phyloP scores from a whole-genome alignment of 1,140 invertebrate genomes.

The Agrilus planipennis region DNA sequence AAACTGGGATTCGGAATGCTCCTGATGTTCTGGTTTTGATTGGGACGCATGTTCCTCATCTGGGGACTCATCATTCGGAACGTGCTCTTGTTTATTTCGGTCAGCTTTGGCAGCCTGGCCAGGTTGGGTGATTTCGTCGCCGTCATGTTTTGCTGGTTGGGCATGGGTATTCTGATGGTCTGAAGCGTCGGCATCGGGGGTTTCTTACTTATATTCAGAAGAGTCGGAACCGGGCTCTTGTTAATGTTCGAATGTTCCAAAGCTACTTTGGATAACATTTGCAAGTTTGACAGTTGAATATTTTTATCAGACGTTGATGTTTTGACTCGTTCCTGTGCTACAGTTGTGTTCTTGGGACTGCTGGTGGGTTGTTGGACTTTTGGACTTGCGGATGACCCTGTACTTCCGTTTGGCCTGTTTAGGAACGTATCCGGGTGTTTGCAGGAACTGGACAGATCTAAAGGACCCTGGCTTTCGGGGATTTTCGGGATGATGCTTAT shows the following conservation, averaged over 20 bases:
- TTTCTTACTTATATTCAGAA: conserved; percentile 12
- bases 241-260: conserved; percentile 23
- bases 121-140: conserved; percentile 13
- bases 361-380: not conserved
- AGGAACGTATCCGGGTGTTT: conserved; percentile 16
- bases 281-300: conserved; percentile 24
- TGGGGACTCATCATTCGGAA: conserved; percentile 23
- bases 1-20: conserved; percentile 33
- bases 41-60: conserved; percentile 23
- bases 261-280: conserved; percentile 32
- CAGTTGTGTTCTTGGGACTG: not conserved
- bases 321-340: not conserved
- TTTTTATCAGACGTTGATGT: conserved; percentile 9
- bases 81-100: conserved; percentile 26
- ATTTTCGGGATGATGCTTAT: conserved; percentile 30
- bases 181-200: conserved; percentile 25
- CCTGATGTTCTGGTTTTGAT: conserved; percentile 29
- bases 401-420: conserved; percentile 13
- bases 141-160: conserved; percentile 4
- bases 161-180: conserved; percentile 21
- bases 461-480: conserved; percentile 19
- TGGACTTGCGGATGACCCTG: conserved; percentile 6
- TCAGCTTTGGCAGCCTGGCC: conserved; percentile 26
- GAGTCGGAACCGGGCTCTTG: conserved; percentile 12
- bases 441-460: conserved; percentile 27